Conservation (phyloP, 2,113 vertebrate genomes). For the Nesoenas mayeri region DNA sequence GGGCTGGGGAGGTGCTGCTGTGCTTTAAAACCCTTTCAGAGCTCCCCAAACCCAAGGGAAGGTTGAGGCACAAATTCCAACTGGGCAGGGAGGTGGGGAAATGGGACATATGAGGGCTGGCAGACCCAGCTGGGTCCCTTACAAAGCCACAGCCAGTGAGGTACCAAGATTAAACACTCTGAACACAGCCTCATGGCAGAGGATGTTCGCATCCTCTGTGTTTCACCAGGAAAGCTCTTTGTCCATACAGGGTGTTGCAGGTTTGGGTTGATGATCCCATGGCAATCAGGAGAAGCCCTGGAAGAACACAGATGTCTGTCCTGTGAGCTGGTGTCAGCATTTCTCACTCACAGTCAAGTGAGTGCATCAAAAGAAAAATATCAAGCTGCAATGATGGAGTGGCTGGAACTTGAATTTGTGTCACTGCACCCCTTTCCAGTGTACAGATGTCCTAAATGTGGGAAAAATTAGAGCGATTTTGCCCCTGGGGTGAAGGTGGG, state of each 20-base stretch:
- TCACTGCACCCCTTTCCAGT: no score
- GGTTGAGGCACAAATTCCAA: background rate
- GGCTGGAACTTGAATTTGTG: no score
- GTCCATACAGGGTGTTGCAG: no score
- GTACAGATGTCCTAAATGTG: background rate
- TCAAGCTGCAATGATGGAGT: no score
- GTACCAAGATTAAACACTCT: background rate
- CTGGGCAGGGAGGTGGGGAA: background rate
- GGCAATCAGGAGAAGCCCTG: no score
- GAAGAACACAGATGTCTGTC: no score
- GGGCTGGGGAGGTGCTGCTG: rapidly evolving
- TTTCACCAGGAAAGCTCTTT: background rate
- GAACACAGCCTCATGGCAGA: rapidly evolving
- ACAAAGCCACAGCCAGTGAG: background rate
- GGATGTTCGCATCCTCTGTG: background rate
- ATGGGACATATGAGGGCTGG: background rate
- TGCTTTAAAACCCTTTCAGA: background rate
- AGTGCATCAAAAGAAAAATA: no score
- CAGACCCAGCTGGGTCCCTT: background rate
- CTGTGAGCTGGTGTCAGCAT: no score
- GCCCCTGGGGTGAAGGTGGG: background rate
- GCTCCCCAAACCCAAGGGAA: background rate
- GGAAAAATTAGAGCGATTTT: background rate
- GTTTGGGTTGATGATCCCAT: no score
- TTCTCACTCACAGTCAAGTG: no score